Evolutionary conservation across 1,140 invertebrate species (phyloP).

Genomic region (Armadillidium nasatum): DNA sequence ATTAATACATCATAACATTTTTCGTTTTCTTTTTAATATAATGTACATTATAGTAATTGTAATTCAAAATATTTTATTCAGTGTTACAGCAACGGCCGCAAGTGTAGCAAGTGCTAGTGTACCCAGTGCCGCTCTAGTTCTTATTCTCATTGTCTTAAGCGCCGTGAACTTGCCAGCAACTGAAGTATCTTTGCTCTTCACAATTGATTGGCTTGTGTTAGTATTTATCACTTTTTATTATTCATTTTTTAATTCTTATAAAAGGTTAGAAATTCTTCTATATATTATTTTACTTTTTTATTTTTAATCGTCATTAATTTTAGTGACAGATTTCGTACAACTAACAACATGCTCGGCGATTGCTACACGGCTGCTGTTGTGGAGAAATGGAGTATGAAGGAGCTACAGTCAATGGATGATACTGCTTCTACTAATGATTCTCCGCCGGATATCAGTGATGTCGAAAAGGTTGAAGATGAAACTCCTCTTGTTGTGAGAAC

Average conservation of each 20-base stretch:
- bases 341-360: conserved; percentile 82
- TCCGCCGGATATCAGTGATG: not conserved
- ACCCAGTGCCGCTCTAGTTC: conserved; percentile 83
- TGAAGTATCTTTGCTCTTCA: conserved; percentile 77
- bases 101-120: conserved; percentile 89
- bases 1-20: too few relatives aligned
- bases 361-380: conserved; percentile 80
- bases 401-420: conserved; percentile 62
- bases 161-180: conserved; percentile 75
- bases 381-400: conserved; percentile 73
- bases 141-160: conserved; percentile 76
- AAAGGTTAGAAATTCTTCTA: too few relatives aligned
- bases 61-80: conserved; percentile 48
- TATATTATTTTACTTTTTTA: too few relatives aligned
- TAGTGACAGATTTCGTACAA: conserved; percentile 73
- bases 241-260: too few relatives aligned
- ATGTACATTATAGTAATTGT: too few relatives aligned
- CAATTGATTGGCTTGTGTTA: conserved; percentile 88
- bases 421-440: not conserved
- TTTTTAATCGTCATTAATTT: conserved; percentile 28
- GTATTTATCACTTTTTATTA: conserved; percentile 49
- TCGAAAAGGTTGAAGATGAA: conserved; percentile 8
- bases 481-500: conserved; percentile 3
- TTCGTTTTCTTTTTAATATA: too few relatives aligned
- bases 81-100: conserved; percentile 82